phyloP scores from a whole-genome alignment of 1,140 invertebrate genomes.

The Sarcophaga peregrina region DNA sequence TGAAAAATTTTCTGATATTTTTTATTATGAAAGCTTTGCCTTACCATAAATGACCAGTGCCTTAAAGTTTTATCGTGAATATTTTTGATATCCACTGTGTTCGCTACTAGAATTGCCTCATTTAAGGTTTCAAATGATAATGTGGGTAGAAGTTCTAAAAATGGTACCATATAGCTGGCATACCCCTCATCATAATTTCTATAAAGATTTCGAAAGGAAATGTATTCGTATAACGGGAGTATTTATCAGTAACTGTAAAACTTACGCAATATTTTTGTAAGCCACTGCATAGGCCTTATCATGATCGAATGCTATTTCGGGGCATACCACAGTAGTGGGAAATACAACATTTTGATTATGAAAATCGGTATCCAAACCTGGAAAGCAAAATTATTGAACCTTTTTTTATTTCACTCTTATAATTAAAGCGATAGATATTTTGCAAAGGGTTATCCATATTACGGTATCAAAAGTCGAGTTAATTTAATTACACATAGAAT shows the following conservation, averaged over 20 bases:
- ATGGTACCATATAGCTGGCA: conserved; percentile 53
- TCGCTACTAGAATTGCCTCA: conserved; percentile 51
- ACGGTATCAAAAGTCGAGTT: too few species aligned
- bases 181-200: conserved; percentile 55
- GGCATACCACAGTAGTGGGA: conserved; percentile 76
- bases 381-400: conserved; percentile 30
- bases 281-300: conserved; percentile 54
- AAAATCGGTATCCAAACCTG: conserved; percentile 77
- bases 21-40: background rate
- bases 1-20: background rate
- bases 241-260: background rate
- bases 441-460: too few species aligned
- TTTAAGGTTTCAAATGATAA: conserved; percentile 62
- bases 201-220: background rate
- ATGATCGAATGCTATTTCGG: conserved; percentile 67
- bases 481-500: too few species aligned
- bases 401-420: too few species aligned
- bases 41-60: conserved; percentile 54
- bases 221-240: background rate
- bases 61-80: conserved; percentile 54
- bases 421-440: too few species aligned
- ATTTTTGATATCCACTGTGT: conserved; percentile 48
- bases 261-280: conserved; percentile 58
- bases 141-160: conserved; percentile 62
- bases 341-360: conserved; percentile 80